Evolutionary conservation across 1,140 invertebrate species (phyloP).

Genomic region (Plodia interpunctella): DNA sequence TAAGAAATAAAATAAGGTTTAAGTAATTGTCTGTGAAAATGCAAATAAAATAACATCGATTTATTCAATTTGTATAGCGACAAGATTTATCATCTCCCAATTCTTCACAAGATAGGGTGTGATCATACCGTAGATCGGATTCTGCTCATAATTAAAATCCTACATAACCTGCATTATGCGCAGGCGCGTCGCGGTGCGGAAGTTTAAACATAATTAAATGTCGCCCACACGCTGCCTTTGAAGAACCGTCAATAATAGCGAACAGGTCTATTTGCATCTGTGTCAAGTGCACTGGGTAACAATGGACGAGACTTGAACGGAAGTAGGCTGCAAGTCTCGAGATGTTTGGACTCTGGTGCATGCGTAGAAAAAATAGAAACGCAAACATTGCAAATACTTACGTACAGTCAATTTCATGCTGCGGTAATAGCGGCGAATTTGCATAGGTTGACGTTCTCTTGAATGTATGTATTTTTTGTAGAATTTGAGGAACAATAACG

Average conservation of each 20-base stretch:
- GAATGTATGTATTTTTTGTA: too few species aligned
- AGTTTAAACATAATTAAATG: constrained; percentile 42
- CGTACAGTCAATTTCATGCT: too few species aligned
- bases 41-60: too few species aligned
- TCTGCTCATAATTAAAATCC: neutral
- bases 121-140: neutral
- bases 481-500: too few species aligned
- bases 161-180: constrained; percentile 21
- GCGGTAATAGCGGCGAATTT: too few species aligned
- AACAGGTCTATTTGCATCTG: constrained; percentile 19
- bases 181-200: constrained; percentile 34
- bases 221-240: constrained; percentile 41
- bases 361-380: constrained; percentile 8
- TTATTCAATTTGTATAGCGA: too few species aligned
- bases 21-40: neutral
- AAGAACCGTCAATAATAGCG: constrained; percentile 32
- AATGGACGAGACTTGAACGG: constrained; percentile 8
- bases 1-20: neutral
- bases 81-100: too few species aligned
- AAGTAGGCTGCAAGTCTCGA: constrained; percentile 13
- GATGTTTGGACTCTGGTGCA: constrained; percentile 9
- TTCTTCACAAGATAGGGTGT: too few species aligned
- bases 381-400: neutral
- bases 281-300: constrained; percentile 18
- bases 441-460: too few species aligned